Evolutionary conservation across 1,140 invertebrate species (phyloP).

Genomic region (Tetraneura akinire): DNA sequence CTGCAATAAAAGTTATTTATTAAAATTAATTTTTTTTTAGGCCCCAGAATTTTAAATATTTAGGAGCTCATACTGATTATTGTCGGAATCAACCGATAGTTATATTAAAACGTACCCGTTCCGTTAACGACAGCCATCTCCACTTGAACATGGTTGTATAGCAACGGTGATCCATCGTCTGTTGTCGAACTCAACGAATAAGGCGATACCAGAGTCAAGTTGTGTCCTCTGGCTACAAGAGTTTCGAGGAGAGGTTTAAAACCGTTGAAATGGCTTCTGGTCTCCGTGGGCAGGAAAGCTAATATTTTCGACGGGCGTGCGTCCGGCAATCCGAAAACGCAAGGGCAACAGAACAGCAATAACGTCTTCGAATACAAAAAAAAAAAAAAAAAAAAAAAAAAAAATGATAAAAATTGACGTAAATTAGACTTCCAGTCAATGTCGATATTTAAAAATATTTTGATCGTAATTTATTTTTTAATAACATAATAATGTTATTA

Average conservation of each 20-base stretch:
- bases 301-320: constrained; percentile 55
- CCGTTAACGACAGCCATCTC: background rate
- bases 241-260: constrained; percentile 59
- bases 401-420: too few relatives aligned
- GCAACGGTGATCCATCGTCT: background rate
- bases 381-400: background rate
- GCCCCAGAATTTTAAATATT: too few relatives aligned
- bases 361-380: background rate
- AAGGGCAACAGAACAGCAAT: background rate
- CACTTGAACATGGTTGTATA: background rate
- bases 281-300: constrained; percentile 55
- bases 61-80: too few relatives aligned
- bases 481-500: too few relatives aligned
- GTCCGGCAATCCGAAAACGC: background rate
- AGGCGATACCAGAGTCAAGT: constrained; percentile 60
- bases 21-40: too few relatives aligned
- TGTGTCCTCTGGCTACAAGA: constrained; percentile 64
- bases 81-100: too few relatives aligned
- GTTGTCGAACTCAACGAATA: background rate
- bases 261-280: constrained; percentile 58
- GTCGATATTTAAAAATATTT: too few relatives aligned
- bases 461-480: too few relatives aligned
- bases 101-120: background rate
- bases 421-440: too few relatives aligned
- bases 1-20: too few relatives aligned